These are phyloP conservation scores for Ichneumon xanthorius DNA, from an alignment of 2,888 invertebrate species.

Conservation along the genomic window DNA sequence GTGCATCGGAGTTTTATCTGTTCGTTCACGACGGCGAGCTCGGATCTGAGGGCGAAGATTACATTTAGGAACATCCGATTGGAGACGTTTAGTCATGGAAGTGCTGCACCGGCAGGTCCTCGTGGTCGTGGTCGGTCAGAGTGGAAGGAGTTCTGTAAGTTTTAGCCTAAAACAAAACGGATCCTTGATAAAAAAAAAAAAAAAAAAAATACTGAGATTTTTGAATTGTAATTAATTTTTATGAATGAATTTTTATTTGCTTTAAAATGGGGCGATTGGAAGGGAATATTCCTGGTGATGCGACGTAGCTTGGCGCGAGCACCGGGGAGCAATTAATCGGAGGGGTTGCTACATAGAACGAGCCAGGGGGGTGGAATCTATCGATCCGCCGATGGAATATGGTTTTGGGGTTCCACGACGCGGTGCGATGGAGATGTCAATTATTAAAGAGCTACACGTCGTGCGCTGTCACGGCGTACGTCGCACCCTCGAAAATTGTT, in stretches of 20 bases:
- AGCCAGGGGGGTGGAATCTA: slow-evolving; percentile 28
- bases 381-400: slow-evolving; percentile 35
- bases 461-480: neutral
- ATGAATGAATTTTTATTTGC: neutral
- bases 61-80: neutral
- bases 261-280: neutral
- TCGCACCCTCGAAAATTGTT: neutral
- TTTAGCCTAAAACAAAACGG: neutral
- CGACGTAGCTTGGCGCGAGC: neutral
- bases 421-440: slow-evolving; percentile 30
- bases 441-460: slow-evolving; percentile 45
- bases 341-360: neutral
- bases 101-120: slow-evolving; percentile 75
- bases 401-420: slow-evolving; percentile 44
- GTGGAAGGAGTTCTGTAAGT: slow-evolving; percentile 77
- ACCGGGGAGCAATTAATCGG: slow-evolving; percentile 22
- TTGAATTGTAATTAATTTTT: neutral
- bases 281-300: neutral
- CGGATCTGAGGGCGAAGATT: slow-evolving; percentile 13
- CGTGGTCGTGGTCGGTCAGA: slow-evolving; percentile 72
- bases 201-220: neutral
- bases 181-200: neutral
- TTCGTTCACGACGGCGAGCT: neutral
- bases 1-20: slow-evolving; percentile 11
- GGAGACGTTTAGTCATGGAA: slow-evolving; percentile 73